Conservation (phyloP, 2,113 vertebrate species). For the Pseudorectes ferrugineus region DNA sequence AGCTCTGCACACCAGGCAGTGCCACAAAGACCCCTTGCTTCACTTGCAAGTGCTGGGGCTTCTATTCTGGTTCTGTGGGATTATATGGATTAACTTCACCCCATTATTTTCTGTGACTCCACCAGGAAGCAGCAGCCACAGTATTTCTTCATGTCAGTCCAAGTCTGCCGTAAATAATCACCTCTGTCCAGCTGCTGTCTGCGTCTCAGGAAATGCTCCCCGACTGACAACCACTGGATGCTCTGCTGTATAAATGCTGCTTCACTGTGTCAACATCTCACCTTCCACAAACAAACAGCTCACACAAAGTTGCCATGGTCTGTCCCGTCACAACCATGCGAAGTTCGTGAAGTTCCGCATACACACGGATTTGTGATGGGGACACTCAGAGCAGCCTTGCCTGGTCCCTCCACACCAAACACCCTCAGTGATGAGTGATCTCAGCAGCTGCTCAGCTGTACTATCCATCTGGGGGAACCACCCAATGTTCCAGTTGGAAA, state of each 20-base stretch:
- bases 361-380: fast-evolving
- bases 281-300: neutral
- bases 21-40: neutral
- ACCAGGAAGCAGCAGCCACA: neutral
- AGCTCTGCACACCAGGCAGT: neutral
- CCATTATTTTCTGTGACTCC: neutral
- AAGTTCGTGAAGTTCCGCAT: neutral
- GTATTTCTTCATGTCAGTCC: neutral
- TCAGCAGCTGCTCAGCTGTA: neutral
- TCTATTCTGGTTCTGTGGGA: neutral
- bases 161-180: neutral
- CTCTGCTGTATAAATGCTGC: neutral
- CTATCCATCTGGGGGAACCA: no score
- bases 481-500: neutral
- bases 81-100: neutral
- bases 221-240: neutral
- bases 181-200: neutral
- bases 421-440: neutral
- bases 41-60: fast-evolving
- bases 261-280: neutral
- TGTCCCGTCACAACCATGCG: neutral
- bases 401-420: neutral
- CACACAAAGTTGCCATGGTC: neutral
- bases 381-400: neutral
- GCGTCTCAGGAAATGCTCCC: neutral